phyloP scores from a whole-genome alignment of 2,113 vertebrate species.

The Myrmophylax atrothorax region DNA sequence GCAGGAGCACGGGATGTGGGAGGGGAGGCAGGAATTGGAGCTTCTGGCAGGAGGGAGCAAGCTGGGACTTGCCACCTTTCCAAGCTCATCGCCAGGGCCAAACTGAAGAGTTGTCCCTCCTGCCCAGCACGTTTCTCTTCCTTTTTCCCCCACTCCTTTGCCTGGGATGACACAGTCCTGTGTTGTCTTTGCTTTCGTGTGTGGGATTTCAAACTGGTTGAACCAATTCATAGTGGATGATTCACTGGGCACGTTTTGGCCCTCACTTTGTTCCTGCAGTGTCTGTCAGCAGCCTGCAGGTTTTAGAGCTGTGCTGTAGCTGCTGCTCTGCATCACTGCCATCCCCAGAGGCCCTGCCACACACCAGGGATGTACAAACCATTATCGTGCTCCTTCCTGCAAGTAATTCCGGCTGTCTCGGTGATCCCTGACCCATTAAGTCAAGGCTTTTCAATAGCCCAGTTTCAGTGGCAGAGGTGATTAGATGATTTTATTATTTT shows the following conservation, averaged over 20 bases:
- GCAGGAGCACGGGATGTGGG: not conserved
- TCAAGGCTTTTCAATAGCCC: not conserved
- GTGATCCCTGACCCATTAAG: not conserved
- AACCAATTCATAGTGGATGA: not conserved
- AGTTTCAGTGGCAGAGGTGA: not conserved
- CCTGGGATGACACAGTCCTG: not conserved
- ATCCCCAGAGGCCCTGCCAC: not conserved
- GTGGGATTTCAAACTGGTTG: not conserved
- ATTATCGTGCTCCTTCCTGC: accelerated
- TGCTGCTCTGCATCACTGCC: accelerated
- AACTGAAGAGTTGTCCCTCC: not conserved
- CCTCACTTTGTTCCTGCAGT: not conserved
- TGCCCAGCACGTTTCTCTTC: not conserved
- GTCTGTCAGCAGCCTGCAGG: not conserved
- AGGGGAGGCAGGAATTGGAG: not conserved
- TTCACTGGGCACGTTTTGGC: not conserved
- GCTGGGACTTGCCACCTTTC: not conserved
- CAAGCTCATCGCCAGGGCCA: not conserved
- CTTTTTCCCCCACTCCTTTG: not conserved
- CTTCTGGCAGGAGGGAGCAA: not conserved
- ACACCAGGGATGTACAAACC: not conserved
- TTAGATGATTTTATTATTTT: not conserved
- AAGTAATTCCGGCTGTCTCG: not conserved
- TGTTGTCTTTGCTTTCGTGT: not conserved
- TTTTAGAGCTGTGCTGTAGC: not conserved